These are phyloP conservation scores for Orcinus orca DNA, from an alignment of 2,113 vertebrate species.

Conservation along the genomic window DNA sequence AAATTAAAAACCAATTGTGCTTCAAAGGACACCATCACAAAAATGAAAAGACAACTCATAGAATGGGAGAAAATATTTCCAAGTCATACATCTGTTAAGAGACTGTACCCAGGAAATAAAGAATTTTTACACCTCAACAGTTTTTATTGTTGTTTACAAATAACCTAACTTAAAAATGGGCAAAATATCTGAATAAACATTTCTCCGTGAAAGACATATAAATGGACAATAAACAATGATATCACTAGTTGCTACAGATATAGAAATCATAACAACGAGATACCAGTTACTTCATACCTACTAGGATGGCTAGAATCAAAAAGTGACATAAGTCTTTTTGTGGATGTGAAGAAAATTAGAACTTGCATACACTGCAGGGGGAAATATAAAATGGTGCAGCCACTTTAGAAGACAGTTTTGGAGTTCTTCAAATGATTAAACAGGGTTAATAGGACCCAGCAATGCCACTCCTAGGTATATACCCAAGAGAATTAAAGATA, in stretches of 20 bases:
- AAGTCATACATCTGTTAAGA: background rate
- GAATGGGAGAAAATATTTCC: background rate
- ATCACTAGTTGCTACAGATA: no score
- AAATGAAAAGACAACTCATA: no score
- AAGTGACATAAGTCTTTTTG: background rate
- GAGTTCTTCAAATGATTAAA: background rate
- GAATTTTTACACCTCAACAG: background rate
- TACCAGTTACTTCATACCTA: no score
- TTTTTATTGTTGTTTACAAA: background rate
- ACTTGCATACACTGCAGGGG: background rate
- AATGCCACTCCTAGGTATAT: background rate
- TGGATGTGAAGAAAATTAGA: background rate
- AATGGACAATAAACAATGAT: background rate
- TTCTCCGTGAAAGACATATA: background rate
- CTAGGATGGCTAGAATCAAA: no score
- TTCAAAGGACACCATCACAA: background rate
- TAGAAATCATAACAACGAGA: no score
- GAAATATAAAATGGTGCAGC: background rate
- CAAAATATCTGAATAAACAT: background rate
- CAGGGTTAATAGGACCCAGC: background rate
- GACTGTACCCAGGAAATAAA: background rate
- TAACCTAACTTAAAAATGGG: background rate
- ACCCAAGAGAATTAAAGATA: background rate
- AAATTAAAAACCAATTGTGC: background rate
- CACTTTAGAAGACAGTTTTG: background rate